A percentile compares a stretch with the other conserved stretches of the same genome.
Evolutionary conservation across 2,113 vertebrate species (phyloP).

Genomic region (Camelus bactrianus): DNA sequence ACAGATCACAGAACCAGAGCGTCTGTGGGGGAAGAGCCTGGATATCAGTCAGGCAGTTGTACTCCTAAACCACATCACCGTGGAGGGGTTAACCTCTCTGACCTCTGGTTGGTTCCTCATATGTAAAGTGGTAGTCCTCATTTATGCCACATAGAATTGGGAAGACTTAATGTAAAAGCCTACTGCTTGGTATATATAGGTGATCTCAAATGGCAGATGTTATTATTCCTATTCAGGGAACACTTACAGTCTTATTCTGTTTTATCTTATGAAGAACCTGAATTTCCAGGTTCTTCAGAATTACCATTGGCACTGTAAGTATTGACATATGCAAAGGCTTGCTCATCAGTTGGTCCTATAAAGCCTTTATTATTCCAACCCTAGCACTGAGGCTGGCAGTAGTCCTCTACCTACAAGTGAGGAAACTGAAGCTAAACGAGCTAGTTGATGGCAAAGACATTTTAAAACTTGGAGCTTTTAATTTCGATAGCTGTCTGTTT

Average conservation of each 20-base stretch:
- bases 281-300: neutral
- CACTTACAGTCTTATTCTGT: neutral
- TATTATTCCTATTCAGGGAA: neutral
- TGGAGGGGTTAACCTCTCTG: neutral
- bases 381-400: neutral
- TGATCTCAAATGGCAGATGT: neutral
- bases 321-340: neutral
- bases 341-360: neutral
- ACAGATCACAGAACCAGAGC: neutral
- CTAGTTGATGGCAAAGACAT: neutral
- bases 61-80: neutral
- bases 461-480: neutral
- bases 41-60: neutral
- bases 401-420: neutral
- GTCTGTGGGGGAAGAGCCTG: neutral
- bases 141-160: neutral
- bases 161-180: neutral
- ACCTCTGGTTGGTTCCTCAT: neutral
- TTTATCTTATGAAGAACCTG: neutral
- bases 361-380: neutral
- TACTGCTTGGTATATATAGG: neutral
- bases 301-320: neutral
- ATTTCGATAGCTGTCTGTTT: neutral
- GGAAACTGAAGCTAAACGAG: neutral
- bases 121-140: neutral